Conservation (phyloP, 2,797 vertebrate species). For the Hippocampus kuda region DNA sequence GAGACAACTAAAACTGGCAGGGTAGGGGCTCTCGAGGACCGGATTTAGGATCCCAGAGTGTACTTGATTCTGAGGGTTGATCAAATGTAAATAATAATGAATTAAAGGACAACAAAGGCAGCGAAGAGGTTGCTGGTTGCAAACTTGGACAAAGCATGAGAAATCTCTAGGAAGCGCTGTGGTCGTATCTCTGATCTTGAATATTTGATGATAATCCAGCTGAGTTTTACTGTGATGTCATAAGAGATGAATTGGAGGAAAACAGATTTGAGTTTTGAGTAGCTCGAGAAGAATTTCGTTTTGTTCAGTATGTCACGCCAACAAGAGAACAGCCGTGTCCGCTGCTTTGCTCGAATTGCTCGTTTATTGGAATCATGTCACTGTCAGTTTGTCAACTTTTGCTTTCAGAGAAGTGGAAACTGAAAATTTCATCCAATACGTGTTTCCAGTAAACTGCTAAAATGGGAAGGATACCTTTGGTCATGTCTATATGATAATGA, state of each 20-base stretch:
- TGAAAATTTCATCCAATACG: background rate
- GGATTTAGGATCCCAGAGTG: background rate
- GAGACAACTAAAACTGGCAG: no score
- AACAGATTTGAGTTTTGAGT: background rate
- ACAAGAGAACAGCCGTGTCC: constrained; percentile 28
- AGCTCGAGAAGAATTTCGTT: background rate
- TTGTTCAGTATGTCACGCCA: constrained; percentile 7
- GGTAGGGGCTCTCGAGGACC: no score
- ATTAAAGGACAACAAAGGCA: background rate
- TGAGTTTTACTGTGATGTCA: background rate
- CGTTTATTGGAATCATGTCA: constrained; percentile 10
- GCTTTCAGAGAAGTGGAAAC: no score
- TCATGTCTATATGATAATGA: background rate
- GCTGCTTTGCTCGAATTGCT: constrained; percentile 16
- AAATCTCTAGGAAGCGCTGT: background rate
- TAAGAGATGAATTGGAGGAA: constrained; percentile 5
- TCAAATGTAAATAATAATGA: background rate
- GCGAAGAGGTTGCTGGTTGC: background rate
- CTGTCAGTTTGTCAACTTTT: background rate
- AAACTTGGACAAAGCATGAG: background rate
- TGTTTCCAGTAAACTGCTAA: background rate
- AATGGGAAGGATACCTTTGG: background rate
- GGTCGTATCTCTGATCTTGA: background rate
- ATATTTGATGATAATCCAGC: background rate
- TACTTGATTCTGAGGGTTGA: background rate